Conservation (phyloP, 2,888 invertebrate species). For the Lithophane leautieri region DNA sequence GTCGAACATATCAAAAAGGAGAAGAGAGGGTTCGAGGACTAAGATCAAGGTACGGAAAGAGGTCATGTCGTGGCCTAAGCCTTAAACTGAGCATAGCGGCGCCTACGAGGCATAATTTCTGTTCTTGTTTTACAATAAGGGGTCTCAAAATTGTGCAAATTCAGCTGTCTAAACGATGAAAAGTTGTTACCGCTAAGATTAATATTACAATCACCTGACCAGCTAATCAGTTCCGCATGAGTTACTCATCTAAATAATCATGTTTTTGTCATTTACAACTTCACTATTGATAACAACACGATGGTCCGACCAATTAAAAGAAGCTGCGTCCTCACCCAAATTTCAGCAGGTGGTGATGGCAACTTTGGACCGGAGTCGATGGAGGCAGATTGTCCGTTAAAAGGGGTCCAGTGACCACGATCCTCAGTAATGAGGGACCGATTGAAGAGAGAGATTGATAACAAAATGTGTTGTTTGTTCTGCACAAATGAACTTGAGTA, state of each 20-base stretch:
- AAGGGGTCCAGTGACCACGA: too few species aligned
- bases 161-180: neutral
- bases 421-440: too few species aligned
- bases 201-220: neutral
- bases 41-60: conserved; percentile 88
- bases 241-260: conserved; percentile 24
- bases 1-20: conserved; percentile 90
- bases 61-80: conserved; percentile 75
- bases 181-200: neutral
- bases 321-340: too few species aligned
- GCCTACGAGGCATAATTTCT: conserved; percentile 19
- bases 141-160: neutral
- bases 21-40: conserved; percentile 86
- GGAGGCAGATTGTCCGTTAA: too few species aligned
- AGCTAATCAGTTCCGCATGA: conserved; percentile 37
- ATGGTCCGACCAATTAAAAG: too few species aligned
- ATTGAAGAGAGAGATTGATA: neutral
- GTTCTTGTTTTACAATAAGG: neutral
- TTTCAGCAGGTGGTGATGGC: too few species aligned
- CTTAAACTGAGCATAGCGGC: conserved; percentile 33
- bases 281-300: neutral
- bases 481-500: neutral
- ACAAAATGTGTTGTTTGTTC: conserved; percentile 14
- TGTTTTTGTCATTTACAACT: conserved; percentile 36
- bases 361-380: too few species aligned